phyloP scores from a whole-genome alignment of 2,888 invertebrate species.

The Agrenia bidenticulata region DNA sequence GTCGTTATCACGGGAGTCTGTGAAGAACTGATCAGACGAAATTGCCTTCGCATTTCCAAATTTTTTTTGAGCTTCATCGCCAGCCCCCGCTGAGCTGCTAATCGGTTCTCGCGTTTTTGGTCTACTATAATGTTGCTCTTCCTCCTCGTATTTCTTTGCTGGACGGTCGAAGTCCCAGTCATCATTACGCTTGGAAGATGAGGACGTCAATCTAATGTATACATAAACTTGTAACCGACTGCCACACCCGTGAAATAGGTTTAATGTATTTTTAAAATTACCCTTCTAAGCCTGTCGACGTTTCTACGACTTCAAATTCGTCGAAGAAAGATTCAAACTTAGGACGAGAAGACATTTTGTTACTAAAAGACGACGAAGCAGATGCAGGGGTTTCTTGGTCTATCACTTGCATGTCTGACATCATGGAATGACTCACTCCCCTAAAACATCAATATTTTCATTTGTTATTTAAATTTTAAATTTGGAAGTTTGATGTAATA shows the following conservation, averaged over 20 bases:
- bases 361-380: slow-evolving; percentile 48
- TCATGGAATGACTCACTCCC: slow-evolving; percentile 79
- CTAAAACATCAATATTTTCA: slow-evolving; percentile 57
- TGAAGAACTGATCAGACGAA: slow-evolving; percentile 95
- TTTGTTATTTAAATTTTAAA: not conserved
- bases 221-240: too few species aligned
- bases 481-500: not conserved
- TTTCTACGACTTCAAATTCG: slow-evolving; percentile 55
- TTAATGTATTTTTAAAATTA: slow-evolving; percentile 6
- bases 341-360: slow-evolving; percentile 56
- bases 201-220: not conserved
- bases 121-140: slow-evolving; percentile 20
- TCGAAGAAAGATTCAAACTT: slow-evolving; percentile 60
- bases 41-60: slow-evolving; percentile 97
- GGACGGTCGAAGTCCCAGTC: slow-evolving; percentile 45
- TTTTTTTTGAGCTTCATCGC: slow-evolving; percentile 86
- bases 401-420: slow-evolving; percentile 86
- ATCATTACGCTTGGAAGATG: slow-evolving; percentile 8
- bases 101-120: not conserved
- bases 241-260: not conserved
- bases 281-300: slow-evolving; percentile 31
- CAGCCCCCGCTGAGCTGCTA: slow-evolving; percentile 53
- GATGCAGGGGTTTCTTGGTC: slow-evolving; percentile 73
- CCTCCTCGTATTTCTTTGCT: slow-evolving; percentile 13
- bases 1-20: slow-evolving; percentile 66